These are phyloP conservation scores for Anguilla rostrata DNA, from an alignment of 2,113 vertebrate species.

Conservation along the genomic window DNA sequence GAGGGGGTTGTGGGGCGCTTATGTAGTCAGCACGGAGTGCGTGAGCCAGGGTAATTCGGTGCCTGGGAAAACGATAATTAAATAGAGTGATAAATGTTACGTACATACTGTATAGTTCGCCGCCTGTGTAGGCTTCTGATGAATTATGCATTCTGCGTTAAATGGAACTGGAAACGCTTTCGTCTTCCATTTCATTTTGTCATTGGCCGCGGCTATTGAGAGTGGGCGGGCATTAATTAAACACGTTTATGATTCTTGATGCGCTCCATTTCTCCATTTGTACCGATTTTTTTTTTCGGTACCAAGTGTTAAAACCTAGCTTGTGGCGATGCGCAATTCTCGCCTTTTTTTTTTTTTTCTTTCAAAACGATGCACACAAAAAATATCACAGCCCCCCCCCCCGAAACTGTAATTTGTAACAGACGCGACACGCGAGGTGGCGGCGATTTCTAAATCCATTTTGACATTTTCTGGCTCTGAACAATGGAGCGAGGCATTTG, in stretches of 20 bases:
- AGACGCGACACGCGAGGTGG: neutral
- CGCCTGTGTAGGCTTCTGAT: neutral
- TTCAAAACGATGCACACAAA: neutral
- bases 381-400: neutral
- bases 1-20: neutral
- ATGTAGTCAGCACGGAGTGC: neutral
- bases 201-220: neutral
- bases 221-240: neutral
- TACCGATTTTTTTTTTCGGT: neutral
- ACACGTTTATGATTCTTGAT: neutral
- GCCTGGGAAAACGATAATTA: neutral
- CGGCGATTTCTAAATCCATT: neutral
- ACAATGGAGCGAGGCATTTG: neutral
- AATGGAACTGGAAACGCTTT: neutral
- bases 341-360: neutral
- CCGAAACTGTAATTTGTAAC: neutral
- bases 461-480: neutral
- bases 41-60: neutral
- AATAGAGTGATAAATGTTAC: neutral
- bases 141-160: neutral
- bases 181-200: neutral
- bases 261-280: neutral
- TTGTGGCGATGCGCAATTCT: neutral
- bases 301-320: neutral
- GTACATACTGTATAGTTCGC: neutral